phyloP scores from a whole-genome alignment of 64 coral and sea anemone genomes.

The Actinia tenebrosa region DNA sequence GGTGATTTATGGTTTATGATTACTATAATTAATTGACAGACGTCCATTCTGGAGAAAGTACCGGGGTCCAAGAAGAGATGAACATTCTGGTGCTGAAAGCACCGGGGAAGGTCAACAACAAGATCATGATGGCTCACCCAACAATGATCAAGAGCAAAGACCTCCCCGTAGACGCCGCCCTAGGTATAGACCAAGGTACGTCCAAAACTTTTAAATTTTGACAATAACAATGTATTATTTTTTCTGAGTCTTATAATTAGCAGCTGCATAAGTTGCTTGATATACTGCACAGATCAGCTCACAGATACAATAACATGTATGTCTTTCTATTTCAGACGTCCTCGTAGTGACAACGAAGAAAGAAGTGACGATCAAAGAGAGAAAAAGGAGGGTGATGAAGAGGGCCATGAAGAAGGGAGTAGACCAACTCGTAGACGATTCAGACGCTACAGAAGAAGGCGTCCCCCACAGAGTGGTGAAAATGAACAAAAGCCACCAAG shows the following conservation, averaged over 20 bases:
- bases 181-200: conserved; percentile 41
- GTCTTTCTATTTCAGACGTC: not conserved
- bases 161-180: conserved; percentile 69
- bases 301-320: too few relatives aligned
- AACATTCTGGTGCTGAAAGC: conserved; percentile 59
- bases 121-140: conserved; percentile 41
- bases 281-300: too few relatives aligned
- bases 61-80: conserved; percentile 50
- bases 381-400: not conserved
- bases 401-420: not conserved
- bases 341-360: conserved; percentile 12
- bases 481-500: conserved; percentile 12
- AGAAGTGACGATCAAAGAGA: conserved; percentile 18
- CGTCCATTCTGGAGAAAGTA: conserved; percentile 49
- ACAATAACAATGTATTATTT: too few relatives aligned
- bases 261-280: too few relatives aligned
- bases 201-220: too few relatives aligned
- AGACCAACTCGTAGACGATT: conserved; percentile 22
- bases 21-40: not conserved
- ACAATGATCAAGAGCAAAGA: conserved; percentile 58
- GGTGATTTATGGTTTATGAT: not conserved
- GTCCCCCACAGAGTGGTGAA: not conserved
- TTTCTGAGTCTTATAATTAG: too few relatives aligned
- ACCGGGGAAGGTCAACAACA: conserved; percentile 53
- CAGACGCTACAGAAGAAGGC: conserved; percentile 14